A percentile compares a stretch with the other conserved stretches of the same genome.
Conservation (phyloP, 2,888 invertebrate species). For the Druceiella hillmani region DNA sequence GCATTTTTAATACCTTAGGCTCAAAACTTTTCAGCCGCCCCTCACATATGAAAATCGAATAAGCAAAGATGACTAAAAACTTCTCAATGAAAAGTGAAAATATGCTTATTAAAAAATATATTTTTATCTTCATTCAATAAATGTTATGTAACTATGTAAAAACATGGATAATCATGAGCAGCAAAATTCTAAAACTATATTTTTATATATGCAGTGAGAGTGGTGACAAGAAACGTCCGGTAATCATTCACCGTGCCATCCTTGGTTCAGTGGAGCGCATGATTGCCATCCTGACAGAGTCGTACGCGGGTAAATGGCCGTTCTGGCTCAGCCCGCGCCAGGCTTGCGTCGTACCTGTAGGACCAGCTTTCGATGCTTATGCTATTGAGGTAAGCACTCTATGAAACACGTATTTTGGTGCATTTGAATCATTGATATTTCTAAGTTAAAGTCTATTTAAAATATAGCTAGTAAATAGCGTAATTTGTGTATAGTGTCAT, state of each 20-base stretch:
- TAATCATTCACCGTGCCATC: constrained; percentile 97
- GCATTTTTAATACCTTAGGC: too few relatives aligned
- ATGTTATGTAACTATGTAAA: too few relatives aligned
- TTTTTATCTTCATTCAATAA: too few relatives aligned
- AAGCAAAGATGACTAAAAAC: too few relatives aligned
- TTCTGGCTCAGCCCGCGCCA: constrained; percentile 98
- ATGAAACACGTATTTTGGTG: neutral
- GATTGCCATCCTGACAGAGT: constrained; percentile 96
- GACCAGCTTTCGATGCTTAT: constrained; percentile 82
- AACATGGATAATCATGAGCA: neutral
- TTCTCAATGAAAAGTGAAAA: too few relatives aligned
- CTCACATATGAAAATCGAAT: too few relatives aligned
- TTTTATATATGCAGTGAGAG: constrained; percentile 57
- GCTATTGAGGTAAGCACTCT: constrained; percentile 59
- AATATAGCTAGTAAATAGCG: too few relatives aligned
- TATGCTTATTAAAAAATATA: too few relatives aligned
- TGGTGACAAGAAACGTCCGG: constrained; percentile 87
- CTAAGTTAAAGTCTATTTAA: too few relatives aligned
- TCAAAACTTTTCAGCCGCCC: too few relatives aligned
- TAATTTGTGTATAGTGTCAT: too few relatives aligned
- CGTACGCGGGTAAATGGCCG: constrained; percentile 98
- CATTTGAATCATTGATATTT: too few relatives aligned
- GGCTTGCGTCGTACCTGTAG: constrained; percentile 84
- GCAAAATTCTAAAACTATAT: constrained; percentile 2
- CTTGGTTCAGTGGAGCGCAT: constrained; percentile 97